These are phyloP conservation scores for Pseudorectes ferrugineus DNA, from an alignment of 2,113 vertebrate species.

Conservation along the genomic window DNA sequence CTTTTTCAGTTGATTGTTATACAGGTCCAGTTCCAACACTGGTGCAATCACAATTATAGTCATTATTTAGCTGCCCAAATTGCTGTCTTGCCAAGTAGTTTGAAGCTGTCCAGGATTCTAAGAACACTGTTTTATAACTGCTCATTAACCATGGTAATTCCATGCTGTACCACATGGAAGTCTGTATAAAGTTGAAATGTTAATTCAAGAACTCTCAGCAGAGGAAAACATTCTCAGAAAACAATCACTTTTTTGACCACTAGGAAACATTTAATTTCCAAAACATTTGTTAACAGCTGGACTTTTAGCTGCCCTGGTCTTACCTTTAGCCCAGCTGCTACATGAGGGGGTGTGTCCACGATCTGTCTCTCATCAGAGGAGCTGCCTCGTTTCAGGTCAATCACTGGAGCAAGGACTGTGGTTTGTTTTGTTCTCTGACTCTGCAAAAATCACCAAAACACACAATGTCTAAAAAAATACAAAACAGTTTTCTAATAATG, in stretches of 20 bases:
- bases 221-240: background rate
- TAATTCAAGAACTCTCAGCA: background rate
- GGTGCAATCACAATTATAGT: background rate
- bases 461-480: background rate
- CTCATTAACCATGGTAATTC: background rate
- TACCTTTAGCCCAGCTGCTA: conserved; percentile 87
- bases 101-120: background rate
- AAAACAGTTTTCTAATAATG: background rate
- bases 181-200: background rate
- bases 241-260: background rate
- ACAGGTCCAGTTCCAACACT: background rate
- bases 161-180: background rate
- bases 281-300: background rate
- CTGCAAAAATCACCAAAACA: conserved; percentile 59
- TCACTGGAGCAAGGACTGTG: conserved; percentile 93
- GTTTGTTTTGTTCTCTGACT: conserved; percentile 91
- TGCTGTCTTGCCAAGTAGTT: background rate
- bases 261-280: background rate
- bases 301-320: background rate
- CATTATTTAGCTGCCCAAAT: background rate
- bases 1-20: background rate
- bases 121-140: background rate
- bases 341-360: conserved; percentile 87
- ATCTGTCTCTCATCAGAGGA: conserved; percentile 89
- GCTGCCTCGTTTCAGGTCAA: conserved; percentile 91